A percentile compares a stretch with the other conserved stretches of the same genome.
Conservation (phyloP, 2,797 vertebrate genomes). For the Danio tinwini region DNA sequence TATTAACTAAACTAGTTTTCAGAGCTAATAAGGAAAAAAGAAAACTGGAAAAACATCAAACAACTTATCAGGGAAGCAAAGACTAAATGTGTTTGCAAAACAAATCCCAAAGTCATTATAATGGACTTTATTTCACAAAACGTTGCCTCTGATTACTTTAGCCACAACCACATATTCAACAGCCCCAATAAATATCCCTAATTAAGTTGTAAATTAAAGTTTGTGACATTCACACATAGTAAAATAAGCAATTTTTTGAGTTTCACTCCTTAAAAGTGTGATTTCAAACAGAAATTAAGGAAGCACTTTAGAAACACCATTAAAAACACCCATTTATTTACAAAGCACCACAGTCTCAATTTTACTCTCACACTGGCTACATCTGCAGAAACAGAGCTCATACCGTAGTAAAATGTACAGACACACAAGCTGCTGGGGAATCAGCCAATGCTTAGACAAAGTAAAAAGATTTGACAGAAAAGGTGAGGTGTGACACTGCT, state of each 20-base stretch:
- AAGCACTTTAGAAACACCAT: not conserved
- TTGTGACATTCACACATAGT: not conserved
- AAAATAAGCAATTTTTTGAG: not conserved
- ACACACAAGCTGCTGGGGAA: constrained; percentile 9
- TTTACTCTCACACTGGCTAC: not conserved
- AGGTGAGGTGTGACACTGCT: not conserved
- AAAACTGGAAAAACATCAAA: constrained; percentile 7
- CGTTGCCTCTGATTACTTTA: not conserved
- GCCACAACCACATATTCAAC: not conserved
- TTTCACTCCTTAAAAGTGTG: too few relatives aligned
- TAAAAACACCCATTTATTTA: not conserved
- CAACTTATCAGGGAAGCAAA: not conserved
- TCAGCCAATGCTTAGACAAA: constrained; percentile 3
- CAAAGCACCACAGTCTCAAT: not conserved
- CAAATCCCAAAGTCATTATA: not conserved
- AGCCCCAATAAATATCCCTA: not conserved
- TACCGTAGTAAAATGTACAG: constrained; percentile 16
- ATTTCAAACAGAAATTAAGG: not conserved
- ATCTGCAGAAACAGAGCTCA: not conserved
- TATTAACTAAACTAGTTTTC: not conserved
- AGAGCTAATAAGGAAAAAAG: not conserved
- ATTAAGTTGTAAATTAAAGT: not conserved
- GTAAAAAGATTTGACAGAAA: constrained; percentile 18
- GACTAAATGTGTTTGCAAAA: not conserved
- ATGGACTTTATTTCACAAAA: not conserved